Base-by-base conservation (phyloP, 2,113 vertebrate genomes). In the Pangasianodon gigas region DNA sequence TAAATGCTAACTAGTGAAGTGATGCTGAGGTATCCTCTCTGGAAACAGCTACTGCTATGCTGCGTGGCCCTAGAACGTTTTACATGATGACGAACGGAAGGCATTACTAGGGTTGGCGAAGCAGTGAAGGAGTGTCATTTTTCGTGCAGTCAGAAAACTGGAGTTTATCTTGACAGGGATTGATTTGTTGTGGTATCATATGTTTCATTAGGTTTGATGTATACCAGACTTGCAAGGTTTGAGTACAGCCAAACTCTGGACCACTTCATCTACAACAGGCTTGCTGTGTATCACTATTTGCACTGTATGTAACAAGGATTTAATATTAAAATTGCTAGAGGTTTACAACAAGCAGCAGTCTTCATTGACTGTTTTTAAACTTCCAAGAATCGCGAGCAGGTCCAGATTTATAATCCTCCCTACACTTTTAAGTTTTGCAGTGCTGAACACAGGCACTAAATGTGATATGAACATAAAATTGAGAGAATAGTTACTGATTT, bases 201-300 rank as follows among this genome's bases (percentile, higher is more conserved):
- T 56, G n/a, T 83, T 67, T 71, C 37, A 46, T 75, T 82, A 37
- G n/a, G 48, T 88, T 41, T 69, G 79, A 88, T 69, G 32, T 81
- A 52, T 82, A 16, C 32, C 29, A 37, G 58, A 51, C 44, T 67
- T 56, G 11, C 32, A 71, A 60, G 56, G 58, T 87, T 87, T 48
- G 75, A 32, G 24, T 87, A 37, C 51, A 87, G 37, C 44, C 26
- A 32, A 65, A 81, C 71, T 46, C 79, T 19, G 56, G 46, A 46
- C 46, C 44, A 37, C 29, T 24, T 51, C n/a, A 46, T 21, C 75
- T 69, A 62, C 29, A 18, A 62, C 58, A 26, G 11, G 77, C 8
- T 41, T 62, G 18, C 32, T 51, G n/a, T 32, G 29, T 14, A 48
- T 48, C 41, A 21, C 86, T 24, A 29, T 48, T 48, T 48, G 16